Evolutionary conservation across 2,113 vertebrate species (phyloP).

Genomic region (Struthio camelus): DNA sequence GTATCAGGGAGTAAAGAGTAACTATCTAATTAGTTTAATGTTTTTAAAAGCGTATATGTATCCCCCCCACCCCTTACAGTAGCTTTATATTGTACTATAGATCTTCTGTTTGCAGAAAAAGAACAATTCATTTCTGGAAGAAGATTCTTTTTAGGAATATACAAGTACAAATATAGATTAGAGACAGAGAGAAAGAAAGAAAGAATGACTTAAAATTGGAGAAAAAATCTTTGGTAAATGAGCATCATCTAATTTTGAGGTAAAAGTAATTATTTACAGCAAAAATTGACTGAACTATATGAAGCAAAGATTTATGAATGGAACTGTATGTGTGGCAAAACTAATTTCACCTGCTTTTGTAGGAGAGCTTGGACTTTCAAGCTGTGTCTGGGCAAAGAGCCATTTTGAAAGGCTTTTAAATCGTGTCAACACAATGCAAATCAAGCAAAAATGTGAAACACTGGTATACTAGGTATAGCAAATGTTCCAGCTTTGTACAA

Average conservation of each 20-base stretch:
- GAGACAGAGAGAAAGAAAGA: neutral
- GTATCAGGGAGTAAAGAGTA: neutral
- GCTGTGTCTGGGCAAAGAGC: neutral
- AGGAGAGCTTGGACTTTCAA: constrained; percentile 14
- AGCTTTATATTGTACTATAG: neutral
- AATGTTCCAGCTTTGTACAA: neutral
- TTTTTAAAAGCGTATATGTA: neutral
- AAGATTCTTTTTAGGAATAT: neutral
- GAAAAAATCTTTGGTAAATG: neutral
- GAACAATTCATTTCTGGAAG: neutral
- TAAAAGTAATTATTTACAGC: constrained; percentile 1
- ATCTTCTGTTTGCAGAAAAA: neutral
- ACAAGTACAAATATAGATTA: neutral
- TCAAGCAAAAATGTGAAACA: neutral
- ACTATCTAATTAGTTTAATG: neutral
- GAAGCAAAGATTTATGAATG: constrained; percentile 47
- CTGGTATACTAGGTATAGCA: neutral
- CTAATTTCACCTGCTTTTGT: constrained; percentile 33
- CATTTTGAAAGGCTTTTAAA: constrained; percentile 12
- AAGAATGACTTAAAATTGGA: neutral
- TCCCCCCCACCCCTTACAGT: neutral
- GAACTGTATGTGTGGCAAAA: neutral
- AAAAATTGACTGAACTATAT: neutral
- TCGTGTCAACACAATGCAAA: constrained; percentile 6
- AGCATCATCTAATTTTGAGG: neutral